Evolutionary conservation across 1,140 invertebrate genomes (phyloP).

Genomic region (Drosophila melanica): DNA sequence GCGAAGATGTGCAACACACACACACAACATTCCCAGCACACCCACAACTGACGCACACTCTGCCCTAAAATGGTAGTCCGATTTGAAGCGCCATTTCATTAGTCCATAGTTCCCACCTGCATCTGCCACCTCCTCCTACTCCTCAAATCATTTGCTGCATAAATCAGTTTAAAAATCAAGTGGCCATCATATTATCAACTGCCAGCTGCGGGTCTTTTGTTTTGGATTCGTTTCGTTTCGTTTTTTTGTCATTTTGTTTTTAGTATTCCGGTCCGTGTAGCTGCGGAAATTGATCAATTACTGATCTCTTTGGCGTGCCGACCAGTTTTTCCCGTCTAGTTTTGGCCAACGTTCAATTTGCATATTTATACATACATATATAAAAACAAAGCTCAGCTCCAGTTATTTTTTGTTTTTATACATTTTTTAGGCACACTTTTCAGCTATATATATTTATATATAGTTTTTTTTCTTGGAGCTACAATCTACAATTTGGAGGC

Average conservation of each 20-base stretch:
- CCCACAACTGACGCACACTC: slow-evolving; percentile 18
- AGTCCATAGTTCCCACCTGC: slow-evolving; percentile 23
- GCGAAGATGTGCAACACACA: slow-evolving; percentile 7
- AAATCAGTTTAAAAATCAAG: slow-evolving; percentile 70
- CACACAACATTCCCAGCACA: slow-evolving; percentile 11
- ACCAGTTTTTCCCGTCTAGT: slow-evolving; percentile 76
- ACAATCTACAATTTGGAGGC: slow-evolving; percentile 62
- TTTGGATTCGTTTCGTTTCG: slow-evolving; percentile 19
- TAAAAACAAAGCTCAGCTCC: slow-evolving; percentile 54
- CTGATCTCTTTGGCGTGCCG: slow-evolving; percentile 66
- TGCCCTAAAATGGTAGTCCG: slow-evolving; percentile 15
- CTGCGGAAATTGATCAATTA: slow-evolving; percentile 80
- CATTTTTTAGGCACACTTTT: slow-evolving; percentile 37
- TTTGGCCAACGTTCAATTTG: slow-evolving; percentile 62
- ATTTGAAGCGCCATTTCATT: slow-evolving; percentile 72
- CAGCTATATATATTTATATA: slow-evolving; percentile 41
- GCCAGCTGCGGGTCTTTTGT: slow-evolving; percentile 61
- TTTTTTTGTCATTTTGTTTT: slow-evolving; percentile 2
- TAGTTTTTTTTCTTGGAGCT: slow-evolving; percentile 32
- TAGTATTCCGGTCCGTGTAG: slow-evolving; percentile 2
- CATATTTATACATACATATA: slow-evolving; percentile 50
- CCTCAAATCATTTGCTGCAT: slow-evolving; percentile 23
- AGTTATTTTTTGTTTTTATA: slow-evolving; percentile 6
- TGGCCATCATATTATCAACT: slow-evolving; percentile 67
- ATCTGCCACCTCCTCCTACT: slow-evolving; percentile 11